Conservation (phyloP, 2,797 vertebrate species). For the Echiichthys vipera region DNA sequence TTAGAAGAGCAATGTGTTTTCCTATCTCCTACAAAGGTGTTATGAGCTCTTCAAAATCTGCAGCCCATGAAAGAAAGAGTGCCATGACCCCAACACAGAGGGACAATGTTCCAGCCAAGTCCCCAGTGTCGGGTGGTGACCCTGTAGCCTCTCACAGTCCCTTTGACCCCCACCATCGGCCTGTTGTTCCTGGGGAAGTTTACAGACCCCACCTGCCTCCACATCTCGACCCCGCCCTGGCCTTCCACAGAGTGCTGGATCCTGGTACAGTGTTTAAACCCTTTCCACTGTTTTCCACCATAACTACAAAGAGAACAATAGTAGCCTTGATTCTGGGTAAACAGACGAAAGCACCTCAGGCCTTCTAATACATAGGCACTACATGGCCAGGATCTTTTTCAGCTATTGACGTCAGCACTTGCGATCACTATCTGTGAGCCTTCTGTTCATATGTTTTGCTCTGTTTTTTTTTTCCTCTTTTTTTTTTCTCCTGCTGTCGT, state of each 20-base stretch:
- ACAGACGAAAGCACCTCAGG: conserved; percentile 39
- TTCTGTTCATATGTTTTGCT: conserved; percentile 60
- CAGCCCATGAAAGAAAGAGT: conserved; percentile 93
- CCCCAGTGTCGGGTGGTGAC: conserved; percentile 92
- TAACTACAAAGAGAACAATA: conserved; percentile 16
- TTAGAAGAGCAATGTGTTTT: conserved; percentile 7
- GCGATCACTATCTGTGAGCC: conserved; percentile 54
- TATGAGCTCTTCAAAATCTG: conserved; percentile 89
- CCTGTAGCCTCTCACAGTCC: conserved; percentile 92
- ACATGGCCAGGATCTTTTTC: conserved; percentile 45
- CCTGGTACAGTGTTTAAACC: conserved; percentile 84
- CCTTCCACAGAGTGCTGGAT: conserved; percentile 94
- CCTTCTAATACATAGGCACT: conserved; percentile 62
- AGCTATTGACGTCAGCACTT: conserved; percentile 61
- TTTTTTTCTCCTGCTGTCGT: conserved; percentile 5
- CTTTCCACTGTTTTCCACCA: conserved; percentile 26
- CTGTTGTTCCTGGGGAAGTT: conserved; percentile 88
- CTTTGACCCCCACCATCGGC: conserved; percentile 93
- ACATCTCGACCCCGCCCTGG: conserved; percentile 91
- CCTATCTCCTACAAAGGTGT: conserved; percentile 75
- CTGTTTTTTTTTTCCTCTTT: too few relatives aligned
- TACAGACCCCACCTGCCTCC: conserved; percentile 91
- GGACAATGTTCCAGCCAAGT: conserved; percentile 93
- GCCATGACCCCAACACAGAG: conserved; percentile 94
- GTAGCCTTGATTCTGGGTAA: conserved; percentile 26